A percentile compares a stretch with the other conserved stretches of the same genome.
Conservation (phyloP, 92 coral and sea anemone genomes). For the Porites divaricata region DNA sequence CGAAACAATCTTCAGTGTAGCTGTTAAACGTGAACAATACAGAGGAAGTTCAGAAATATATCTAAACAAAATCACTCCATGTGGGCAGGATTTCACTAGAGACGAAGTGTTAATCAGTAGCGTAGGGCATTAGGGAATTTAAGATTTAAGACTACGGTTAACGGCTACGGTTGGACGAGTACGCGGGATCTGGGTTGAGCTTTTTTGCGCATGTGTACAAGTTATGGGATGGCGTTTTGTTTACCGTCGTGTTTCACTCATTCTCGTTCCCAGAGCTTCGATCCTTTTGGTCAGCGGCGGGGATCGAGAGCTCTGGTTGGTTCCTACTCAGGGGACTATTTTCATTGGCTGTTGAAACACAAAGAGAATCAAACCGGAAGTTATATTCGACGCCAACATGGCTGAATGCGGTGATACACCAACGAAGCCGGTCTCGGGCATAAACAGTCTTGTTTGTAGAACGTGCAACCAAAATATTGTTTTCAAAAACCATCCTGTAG, state of each 20-base stretch:
- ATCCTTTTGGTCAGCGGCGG: too few relatives aligned
- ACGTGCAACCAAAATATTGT: neutral
- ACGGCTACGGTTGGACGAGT: too few relatives aligned
- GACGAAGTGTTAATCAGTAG: too few relatives aligned
- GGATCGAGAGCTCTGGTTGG: too few relatives aligned
- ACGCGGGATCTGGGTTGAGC: too few relatives aligned
- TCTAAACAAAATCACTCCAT: neutral
- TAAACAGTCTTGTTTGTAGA: neutral
- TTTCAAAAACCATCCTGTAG: neutral
- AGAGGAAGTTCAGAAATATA: neutral
- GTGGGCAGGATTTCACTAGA: too few relatives aligned
- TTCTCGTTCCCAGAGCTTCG: too few relatives aligned
- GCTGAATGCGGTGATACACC: neutral
- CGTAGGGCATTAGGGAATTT: too few relatives aligned
- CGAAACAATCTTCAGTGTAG: slow-evolving; percentile 89
- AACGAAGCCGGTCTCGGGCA: neutral
- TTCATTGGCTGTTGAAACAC: neutral
- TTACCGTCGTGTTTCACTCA: too few relatives aligned
- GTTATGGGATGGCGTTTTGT: too few relatives aligned
- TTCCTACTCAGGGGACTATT: neutral
- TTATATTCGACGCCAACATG: neutral
- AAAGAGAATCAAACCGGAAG: neutral
- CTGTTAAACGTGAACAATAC: slow-evolving; percentile 27
- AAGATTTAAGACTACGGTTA: too few relatives aligned
- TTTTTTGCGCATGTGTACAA: too few relatives aligned